Evolutionary conservation across 2,113 vertebrate genomes (phyloP).

Genomic region (Rhombomys opimus): DNA sequence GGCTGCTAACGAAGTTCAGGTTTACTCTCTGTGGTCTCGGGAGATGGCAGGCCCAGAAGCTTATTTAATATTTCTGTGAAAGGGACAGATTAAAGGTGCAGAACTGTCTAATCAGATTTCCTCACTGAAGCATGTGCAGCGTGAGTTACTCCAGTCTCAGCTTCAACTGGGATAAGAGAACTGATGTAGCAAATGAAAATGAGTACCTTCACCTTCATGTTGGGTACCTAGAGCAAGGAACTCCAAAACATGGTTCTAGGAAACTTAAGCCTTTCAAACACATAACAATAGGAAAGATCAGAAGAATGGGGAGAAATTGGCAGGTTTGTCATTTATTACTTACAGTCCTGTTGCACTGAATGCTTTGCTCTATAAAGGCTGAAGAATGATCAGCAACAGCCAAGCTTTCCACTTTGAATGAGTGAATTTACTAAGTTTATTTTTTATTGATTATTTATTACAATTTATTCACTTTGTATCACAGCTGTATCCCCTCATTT

Average conservation of each 20-base stretch:
- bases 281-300: background rate
- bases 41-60: background rate
- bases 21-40: background rate
- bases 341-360: background rate
- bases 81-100: background rate
- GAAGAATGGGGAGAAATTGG: background rate
- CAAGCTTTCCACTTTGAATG: background rate
- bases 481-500: no score
- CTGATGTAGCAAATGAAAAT: background rate
- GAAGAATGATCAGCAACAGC: background rate
- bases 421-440: background rate
- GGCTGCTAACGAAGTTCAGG: background rate
- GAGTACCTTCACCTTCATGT: background rate
- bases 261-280: background rate
- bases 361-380: background rate
- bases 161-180: background rate
- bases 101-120: background rate
- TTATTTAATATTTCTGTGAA: background rate
- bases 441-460: no score
- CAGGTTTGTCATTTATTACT: background rate
- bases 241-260: background rate
- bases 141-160: background rate
- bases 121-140: background rate
- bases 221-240: background rate
- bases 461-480: no score